phyloP scores from a whole-genome alignment of 2,888 invertebrate genomes.

The Galerucella calmariensis region DNA sequence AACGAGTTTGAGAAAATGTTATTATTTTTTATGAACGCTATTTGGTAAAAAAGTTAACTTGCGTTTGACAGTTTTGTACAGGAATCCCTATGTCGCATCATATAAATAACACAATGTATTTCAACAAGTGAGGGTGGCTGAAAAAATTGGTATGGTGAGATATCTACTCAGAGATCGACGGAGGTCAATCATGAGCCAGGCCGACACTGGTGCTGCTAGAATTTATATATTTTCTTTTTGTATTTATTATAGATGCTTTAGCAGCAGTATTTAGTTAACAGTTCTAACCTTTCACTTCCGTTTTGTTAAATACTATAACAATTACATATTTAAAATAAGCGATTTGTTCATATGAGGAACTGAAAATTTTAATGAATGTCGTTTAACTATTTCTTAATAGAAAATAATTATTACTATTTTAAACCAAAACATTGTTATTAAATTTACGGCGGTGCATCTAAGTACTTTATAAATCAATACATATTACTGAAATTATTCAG shows the following conservation, averaged over 20 bases:
- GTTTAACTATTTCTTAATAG: slow-evolving; percentile 23
- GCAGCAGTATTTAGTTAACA: slow-evolving; percentile 17
- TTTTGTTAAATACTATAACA: slow-evolving; percentile 15
- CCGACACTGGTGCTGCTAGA: no score
- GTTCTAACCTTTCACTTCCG: slow-evolving; percentile 36
- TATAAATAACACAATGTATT: no score
- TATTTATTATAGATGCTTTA: slow-evolving; percentile 6
- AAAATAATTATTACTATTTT: slow-evolving; percentile 28
- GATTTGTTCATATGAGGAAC: slow-evolving; percentile 31
- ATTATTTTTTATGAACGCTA: no score
- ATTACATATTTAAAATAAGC: slow-evolving; percentile 20
- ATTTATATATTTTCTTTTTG: background rate
- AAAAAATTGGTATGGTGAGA: no score
- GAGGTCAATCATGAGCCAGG: no score
- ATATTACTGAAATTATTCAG: slow-evolving; percentile 22
- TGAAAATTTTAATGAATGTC: slow-evolving; percentile 19
- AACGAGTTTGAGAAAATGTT: no score
- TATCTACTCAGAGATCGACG: no score
- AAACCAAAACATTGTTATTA: slow-evolving; percentile 33
- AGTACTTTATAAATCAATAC: slow-evolving; percentile 37
- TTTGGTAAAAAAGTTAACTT: no score
- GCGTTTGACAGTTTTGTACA: no score
- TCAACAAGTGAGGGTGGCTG: no score
- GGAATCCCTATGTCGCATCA: no score
- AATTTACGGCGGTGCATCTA: slow-evolving; percentile 14